Evolutionary conservation across 2,797 vertebrate genomes (phyloP).

Genomic region (Mionectes olivaceus): DNA sequence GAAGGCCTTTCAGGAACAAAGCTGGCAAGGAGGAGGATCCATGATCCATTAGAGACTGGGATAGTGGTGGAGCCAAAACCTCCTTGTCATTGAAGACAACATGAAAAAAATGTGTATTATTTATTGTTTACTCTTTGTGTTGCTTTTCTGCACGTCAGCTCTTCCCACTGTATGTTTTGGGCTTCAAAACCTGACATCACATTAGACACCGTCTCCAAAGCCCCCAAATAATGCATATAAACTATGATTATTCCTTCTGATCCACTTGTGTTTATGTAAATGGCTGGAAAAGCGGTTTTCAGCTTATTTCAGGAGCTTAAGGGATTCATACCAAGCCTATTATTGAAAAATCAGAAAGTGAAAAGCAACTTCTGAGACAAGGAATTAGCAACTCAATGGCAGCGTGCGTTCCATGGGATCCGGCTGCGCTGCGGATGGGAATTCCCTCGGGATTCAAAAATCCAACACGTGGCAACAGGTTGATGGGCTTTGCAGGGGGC

Average conservation of each 20-base stretch:
- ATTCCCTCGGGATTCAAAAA: constrained; percentile 54
- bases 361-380: constrained; percentile 78
- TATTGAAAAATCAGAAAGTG: constrained; percentile 81
- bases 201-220: constrained; percentile 33
- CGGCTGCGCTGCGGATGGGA: constrained; percentile 28
- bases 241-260: constrained; percentile 62
- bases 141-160: background rate
- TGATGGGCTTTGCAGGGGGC: constrained; percentile 16
- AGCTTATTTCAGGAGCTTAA: constrained; percentile 81
- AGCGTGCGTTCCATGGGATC: background rate
- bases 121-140: constrained; percentile 37
- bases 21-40: constrained; percentile 53
- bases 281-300: constrained; percentile 75
- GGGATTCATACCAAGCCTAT: constrained; percentile 77
- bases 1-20: constrained; percentile 15
- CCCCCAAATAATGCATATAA: constrained; percentile 54
- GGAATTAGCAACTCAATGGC: constrained; percentile 74
- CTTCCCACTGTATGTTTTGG: constrained; percentile 17
- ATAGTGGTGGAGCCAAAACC: background rate
- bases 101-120: background rate
- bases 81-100: background rate
- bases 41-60: constrained; percentile 43
- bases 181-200: constrained; percentile 11
- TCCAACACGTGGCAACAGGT: constrained; percentile 65
- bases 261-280: constrained; percentile 80